Percentiles rank a stretch among this genome's conserved stretches.
Evolutionary conservation across 1,140 invertebrate species (phyloP).

Genomic region (Leptoteleia sp.): DNA sequence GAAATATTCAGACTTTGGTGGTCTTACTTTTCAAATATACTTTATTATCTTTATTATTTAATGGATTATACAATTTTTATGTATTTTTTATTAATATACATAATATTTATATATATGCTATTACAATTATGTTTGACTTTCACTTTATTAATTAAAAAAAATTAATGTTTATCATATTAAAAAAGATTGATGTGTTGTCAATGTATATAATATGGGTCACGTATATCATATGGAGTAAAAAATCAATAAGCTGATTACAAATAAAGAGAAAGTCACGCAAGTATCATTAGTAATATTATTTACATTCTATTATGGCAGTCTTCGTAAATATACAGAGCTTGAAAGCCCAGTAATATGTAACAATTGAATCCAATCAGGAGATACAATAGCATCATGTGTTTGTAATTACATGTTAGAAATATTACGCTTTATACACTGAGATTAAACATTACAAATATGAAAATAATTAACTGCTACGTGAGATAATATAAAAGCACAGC

Average conservation of each 20-base stretch:
- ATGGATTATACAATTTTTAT: too few species aligned
- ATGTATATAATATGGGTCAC: too few species aligned
- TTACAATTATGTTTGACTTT: slow-evolving; percentile 5
- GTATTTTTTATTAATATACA: too few species aligned
- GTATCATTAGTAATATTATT: slow-evolving; percentile 22
- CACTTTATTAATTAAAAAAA: too few species aligned
- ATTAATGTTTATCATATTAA: too few species aligned
- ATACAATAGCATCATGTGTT: neutral
- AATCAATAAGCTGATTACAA: slow-evolving; percentile 17
- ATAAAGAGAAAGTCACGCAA: slow-evolving; percentile 21
- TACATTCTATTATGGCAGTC: slow-evolving; percentile 17
- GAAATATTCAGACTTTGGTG: too few species aligned
- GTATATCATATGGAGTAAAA: neutral
- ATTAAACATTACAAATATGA: neutral
- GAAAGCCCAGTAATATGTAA: slow-evolving; percentile 21
- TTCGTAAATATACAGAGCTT: slow-evolving; percentile 19
- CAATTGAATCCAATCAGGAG: slow-evolving; percentile 20
- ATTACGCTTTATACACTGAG: neutral
- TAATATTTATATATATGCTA: too few species aligned
- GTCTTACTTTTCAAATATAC: too few species aligned
- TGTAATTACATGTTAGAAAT: slow-evolving; percentile 8
- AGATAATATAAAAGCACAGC: slow-evolving; percentile 54
- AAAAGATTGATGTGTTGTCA: too few species aligned
- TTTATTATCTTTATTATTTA: too few species aligned
- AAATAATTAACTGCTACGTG: slow-evolving; percentile 15